A percentile compares a stretch with the other conserved stretches of the same genome.
phyloP scores from a whole-genome alignment of 1,140 invertebrate genomes.

The Drosophila kikkawai region DNA sequence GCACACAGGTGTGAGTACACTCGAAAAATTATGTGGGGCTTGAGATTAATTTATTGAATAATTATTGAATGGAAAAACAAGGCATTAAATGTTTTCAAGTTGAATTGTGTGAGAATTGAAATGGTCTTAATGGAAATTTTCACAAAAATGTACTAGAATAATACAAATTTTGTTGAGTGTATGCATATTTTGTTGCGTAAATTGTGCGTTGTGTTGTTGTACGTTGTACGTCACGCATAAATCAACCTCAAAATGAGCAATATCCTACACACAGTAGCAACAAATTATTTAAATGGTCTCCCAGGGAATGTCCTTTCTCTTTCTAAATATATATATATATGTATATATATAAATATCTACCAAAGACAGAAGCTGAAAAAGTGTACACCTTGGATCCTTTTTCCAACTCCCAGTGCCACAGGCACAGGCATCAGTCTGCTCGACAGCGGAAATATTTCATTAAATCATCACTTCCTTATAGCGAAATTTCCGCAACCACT shows the following conservation, averaged over 20 bases:
- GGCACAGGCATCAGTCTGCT: slow-evolving; percentile 1
- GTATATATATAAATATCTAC: background rate
- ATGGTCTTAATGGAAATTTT: too few relatives aligned
- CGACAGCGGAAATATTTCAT: slow-evolving; percentile 73
- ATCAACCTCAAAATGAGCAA: slow-evolving; percentile 71
- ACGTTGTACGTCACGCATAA: slow-evolving; percentile 52
- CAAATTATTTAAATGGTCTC: slow-evolving; percentile 73
- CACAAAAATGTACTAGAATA: too few relatives aligned
- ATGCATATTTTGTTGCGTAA: background rate
- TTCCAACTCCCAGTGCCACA: background rate
- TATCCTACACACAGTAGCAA: slow-evolving; percentile 51
- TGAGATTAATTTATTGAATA: background rate
- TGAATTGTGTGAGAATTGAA: too few relatives aligned
- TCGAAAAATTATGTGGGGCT: background rate
- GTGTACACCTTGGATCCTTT: background rate
- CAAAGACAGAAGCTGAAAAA: too few relatives aligned
- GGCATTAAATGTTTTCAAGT: background rate
- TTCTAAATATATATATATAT: background rate
- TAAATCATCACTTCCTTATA: slow-evolving; percentile 78
- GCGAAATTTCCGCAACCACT: slow-evolving; percentile 78
- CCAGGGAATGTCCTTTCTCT: slow-evolving; percentile 1
- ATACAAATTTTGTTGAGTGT: background rate
- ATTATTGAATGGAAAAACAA: background rate
- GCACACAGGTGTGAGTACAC: slow-evolving; percentile 37
- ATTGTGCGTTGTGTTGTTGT: slow-evolving; percentile 16